These are phyloP conservation scores for Sialia sialis DNA, from an alignment of 2,113 vertebrate species.

Conservation along the genomic window DNA sequence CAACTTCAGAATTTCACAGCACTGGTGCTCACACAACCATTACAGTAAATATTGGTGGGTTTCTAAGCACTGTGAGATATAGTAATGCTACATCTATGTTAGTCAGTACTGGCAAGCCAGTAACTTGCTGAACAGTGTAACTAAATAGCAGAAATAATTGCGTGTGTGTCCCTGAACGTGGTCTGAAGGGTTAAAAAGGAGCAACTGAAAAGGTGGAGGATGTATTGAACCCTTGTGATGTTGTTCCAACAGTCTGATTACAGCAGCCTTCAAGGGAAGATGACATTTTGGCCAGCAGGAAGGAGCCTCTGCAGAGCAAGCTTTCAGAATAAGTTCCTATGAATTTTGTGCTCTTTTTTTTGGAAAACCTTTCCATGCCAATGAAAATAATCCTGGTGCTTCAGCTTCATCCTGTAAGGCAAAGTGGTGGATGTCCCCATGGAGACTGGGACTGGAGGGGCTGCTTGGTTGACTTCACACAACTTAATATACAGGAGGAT, in stretches of 20 bases:
- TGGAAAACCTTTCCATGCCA: not conserved
- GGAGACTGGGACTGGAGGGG: not conserved
- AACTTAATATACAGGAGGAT: not conserved
- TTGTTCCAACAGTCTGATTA: not conserved
- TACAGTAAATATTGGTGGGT: not conserved
- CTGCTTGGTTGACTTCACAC: not conserved
- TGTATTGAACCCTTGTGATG: not conserved
- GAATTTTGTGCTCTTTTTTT: not conserved
- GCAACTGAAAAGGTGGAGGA: not conserved
- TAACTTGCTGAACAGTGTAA: not conserved
- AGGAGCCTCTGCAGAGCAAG: not conserved
- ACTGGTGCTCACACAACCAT: not conserved
- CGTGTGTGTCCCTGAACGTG: not conserved
- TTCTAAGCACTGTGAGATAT: not conserved
- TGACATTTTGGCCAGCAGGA: not conserved
- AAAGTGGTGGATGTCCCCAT: not conserved
- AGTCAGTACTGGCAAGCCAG: not conserved
- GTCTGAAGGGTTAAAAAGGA: not conserved
- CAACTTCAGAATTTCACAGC: not conserved
- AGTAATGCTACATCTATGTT: not conserved
- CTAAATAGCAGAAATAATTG: not conserved
- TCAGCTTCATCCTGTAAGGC: not conserved
- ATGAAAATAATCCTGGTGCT: not conserved
- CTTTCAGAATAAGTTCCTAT: not conserved
- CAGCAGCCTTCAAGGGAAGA: not conserved